Percentiles rank a stretch among this genome's conserved stretches.
These are phyloP conservation scores for Synaphobranchus kaupii DNA, from an alignment of 2,797 vertebrate species.

Conservation along the genomic window DNA sequence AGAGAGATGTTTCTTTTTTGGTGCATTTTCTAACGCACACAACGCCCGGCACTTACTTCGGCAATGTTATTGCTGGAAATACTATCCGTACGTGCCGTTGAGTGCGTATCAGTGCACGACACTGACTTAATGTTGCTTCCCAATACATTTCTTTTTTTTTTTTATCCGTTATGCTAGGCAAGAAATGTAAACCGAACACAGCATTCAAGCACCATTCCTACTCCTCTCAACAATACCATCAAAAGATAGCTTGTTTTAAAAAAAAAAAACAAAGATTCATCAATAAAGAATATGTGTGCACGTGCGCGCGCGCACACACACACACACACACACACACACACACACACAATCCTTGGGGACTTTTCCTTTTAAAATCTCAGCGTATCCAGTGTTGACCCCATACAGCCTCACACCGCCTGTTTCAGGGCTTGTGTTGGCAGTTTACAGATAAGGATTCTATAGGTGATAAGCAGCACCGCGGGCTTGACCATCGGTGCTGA, in stretches of 20 bases:
- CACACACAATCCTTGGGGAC: neutral
- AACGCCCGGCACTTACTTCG: neutral
- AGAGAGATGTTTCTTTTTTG: neutral
- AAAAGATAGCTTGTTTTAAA: neutral
- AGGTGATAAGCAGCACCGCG: neutral
- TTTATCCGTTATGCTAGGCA: neutral
- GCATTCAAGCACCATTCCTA: neutral
- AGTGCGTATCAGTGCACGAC: neutral
- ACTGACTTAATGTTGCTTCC: neutral
- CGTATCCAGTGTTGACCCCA: neutral
- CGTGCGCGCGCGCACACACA: neutral
- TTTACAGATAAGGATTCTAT: neutral
- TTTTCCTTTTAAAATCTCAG: neutral
- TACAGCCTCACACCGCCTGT: neutral
- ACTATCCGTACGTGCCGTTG: neutral
- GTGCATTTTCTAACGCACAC: neutral
- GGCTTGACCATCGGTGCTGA: neutral
- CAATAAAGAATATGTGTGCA: neutral
- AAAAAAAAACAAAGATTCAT: neutral
- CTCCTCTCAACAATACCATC: slow-evolving; percentile 1
- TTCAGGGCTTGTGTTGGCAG: neutral
- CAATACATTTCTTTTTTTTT: too few relatives aligned
- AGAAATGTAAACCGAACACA: slow-evolving; percentile 12
- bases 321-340: neutral
- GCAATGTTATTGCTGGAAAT: neutral